phyloP scores from a whole-genome alignment of 2,113 vertebrate species.

The Canis aureus region DNA sequence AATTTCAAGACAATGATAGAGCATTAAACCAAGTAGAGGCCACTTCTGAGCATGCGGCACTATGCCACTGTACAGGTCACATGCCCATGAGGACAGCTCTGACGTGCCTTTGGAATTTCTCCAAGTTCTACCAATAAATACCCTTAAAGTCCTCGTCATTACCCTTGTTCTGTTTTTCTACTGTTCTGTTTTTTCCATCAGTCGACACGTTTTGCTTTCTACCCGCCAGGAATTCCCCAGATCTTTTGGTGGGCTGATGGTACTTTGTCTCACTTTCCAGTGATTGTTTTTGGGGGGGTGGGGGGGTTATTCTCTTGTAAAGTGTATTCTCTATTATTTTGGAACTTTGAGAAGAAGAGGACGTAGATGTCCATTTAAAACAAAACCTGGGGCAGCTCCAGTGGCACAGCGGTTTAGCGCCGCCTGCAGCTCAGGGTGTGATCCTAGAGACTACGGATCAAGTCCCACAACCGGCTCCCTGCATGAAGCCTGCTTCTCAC shows the following conservation, averaged over 20 bases:
- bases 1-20: not conserved
- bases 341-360: not conserved
- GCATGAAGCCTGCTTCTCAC: no score
- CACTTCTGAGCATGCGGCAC: not conserved
- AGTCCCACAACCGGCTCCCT: no score
- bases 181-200: not conserved
- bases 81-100: not conserved
- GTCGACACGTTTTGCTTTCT: not conserved
- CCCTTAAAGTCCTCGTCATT: not conserved
- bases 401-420: no score
- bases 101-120: not conserved
- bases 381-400: not conserved
- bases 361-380: not conserved
- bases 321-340: not conserved
- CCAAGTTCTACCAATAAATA: not conserved
- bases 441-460: no score
- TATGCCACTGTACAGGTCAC: no score
- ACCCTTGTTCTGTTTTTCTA: not conserved
- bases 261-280: not conserved
- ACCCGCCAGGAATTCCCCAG: not conserved
- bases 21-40: not conserved
- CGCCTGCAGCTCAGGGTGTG: no score
- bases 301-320: not conserved
- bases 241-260: not conserved
- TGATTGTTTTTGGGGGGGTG: not conserved